These are phyloP conservation scores for Intellagama lesueurii DNA, from an alignment of 2,797 vertebrate genomes.

Conservation along the genomic window DNA sequence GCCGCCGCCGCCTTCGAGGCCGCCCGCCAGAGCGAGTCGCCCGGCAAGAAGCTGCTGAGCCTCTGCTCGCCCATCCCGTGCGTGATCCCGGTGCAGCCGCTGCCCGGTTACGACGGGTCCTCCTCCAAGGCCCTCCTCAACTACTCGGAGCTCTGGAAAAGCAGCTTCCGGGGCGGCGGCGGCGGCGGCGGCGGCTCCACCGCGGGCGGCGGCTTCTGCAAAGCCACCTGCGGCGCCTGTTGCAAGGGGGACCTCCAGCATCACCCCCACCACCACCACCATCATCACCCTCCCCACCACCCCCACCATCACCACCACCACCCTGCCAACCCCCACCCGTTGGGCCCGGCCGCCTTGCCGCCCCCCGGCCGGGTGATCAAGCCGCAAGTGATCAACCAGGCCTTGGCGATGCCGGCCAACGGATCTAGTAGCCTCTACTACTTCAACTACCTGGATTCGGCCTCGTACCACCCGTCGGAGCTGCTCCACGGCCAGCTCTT, in stretches of 20 bases:
- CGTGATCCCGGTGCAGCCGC: conserved; percentile 92
- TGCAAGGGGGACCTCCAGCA: conserved; percentile 86
- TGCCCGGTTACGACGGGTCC: conserved; percentile 89
- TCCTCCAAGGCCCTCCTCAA: conserved; percentile 93
- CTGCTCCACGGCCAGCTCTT: conserved; percentile 87
- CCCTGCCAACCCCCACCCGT: conserved; percentile 50
- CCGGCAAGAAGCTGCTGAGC: conserved; percentile 85
- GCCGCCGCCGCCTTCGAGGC: conserved; percentile 80
- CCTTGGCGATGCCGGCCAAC: conserved; percentile 85
- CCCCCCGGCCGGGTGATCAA: conserved; percentile 90
- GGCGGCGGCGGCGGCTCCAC: conserved; percentile 78
- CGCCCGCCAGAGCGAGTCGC: conserved; percentile 72
- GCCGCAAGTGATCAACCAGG: conserved; percentile 95
- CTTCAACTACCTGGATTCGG: conserved; percentile 95
- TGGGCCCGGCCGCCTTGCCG: conserved; percentile 83
- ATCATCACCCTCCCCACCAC: conserved; percentile 48
- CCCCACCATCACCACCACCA: conserved; percentile 70
- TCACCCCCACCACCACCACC: conserved; percentile 41
- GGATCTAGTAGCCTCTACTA: conserved; percentile 89
- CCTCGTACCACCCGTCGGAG: conserved; percentile 89
- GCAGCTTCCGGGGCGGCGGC: conserved; percentile 83
- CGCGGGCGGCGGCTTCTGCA: conserved; percentile 78
- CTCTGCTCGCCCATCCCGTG: conserved; percentile 93
- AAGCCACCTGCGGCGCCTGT: conserved; percentile 76
- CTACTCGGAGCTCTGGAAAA: conserved; percentile 96